Evolutionary conservation across 2,888 invertebrate genomes (phyloP), one percentile per base, ranked within the genome.

Genomic region (Chelonus formosanus): DNA sequence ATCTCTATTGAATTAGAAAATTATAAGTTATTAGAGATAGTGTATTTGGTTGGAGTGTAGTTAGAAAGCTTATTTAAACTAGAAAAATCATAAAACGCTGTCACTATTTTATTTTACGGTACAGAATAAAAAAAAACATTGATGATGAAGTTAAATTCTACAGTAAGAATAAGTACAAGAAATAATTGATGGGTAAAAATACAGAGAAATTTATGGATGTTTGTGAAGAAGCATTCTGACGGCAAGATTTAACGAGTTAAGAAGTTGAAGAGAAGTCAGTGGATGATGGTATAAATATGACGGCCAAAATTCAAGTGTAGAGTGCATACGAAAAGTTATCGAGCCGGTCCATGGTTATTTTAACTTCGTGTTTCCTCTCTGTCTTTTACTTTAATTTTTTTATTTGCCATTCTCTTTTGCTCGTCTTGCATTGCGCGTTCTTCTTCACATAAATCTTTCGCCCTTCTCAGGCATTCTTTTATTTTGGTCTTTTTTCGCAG

Each of bases 291-390:
- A 44, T 47, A 7, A 45, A 40, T 31, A 43, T 10, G 57, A 52
- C 34, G 36, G 35, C 48, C 53, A 65, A 40, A 40, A 40, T 40
- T 40, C 40, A 40, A 40, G 40, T 40, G 40, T 61, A 63, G 58
- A 63, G 67, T 56, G 58, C 55, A 47, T 45, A 67, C 62, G 65
- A 67, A 67, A 69, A 65, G 64, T 63, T 52, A 67, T 62, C 67
- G 54, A 64, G 65, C 67, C 50, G 52, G 65, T 58, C 65, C 58
- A 63, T 55, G 56, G 63, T 70, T 67, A 65, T 63, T 63, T 67
- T 48, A 63, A 53, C 58, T 61, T 63, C 65, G 45, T 43, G 45
- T 50, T 52, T 58, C 48, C 55, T 50, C 36, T 59, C 48, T 48
- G 48, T 50, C 50, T 36, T 59, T 43, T 52, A 57, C 45, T 66